A percentile compares a stretch with the other conserved stretches of the same genome.
phyloP scores from a whole-genome alignment of 1,140 invertebrate genomes.

The Drosophila miranda region DNA sequence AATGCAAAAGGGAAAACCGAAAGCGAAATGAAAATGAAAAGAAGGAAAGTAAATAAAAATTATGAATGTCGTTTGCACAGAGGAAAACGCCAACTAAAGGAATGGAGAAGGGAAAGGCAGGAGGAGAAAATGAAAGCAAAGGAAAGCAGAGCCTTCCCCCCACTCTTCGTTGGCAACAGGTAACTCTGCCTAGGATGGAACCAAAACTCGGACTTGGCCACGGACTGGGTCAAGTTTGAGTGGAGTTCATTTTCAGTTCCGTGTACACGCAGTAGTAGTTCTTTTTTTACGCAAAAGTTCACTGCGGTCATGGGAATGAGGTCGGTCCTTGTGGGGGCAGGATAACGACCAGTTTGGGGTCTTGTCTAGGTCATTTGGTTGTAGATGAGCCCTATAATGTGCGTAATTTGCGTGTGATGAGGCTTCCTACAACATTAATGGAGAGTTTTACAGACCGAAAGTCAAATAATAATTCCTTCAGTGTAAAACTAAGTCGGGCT shows the following conservation, averaged over 20 bases:
- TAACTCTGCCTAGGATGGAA: conserved; percentile 28
- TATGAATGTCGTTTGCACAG: conserved; percentile 68
- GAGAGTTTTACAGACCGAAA: conserved; percentile 13
- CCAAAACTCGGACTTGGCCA: conserved; percentile 5
- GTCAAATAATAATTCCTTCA: background rate
- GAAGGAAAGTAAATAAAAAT: conserved; percentile 69
- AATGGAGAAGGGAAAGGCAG: conserved; percentile 21
- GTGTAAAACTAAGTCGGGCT: background rate
- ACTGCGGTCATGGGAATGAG: background rate
- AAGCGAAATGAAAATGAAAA: conserved; percentile 24
- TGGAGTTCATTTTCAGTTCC: conserved; percentile 10
- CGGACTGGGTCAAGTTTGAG: conserved; percentile 56
- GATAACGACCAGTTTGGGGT: conserved; percentile 61
- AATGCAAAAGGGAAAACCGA: conserved; percentile 35
- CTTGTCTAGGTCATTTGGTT: conserved; percentile 57
- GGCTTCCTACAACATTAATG: conserved; percentile 32
- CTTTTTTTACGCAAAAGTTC: conserved; percentile 34
- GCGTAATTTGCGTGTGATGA: conserved; percentile 56
- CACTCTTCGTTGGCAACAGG: conserved; percentile 50
- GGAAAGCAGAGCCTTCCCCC: background rate
- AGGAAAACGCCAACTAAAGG: conserved; percentile 4
- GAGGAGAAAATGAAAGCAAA: conserved; percentile 10
- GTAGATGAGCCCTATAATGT: conserved; percentile 62
- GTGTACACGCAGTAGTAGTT: conserved; percentile 1
- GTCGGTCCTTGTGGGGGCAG: conserved; percentile 21